Evolutionary conservation across 23 tunicate genomes (phyloP), one percentile per base, ranked within the genome.

Genomic region (Botrylloides violaceus): DNA sequence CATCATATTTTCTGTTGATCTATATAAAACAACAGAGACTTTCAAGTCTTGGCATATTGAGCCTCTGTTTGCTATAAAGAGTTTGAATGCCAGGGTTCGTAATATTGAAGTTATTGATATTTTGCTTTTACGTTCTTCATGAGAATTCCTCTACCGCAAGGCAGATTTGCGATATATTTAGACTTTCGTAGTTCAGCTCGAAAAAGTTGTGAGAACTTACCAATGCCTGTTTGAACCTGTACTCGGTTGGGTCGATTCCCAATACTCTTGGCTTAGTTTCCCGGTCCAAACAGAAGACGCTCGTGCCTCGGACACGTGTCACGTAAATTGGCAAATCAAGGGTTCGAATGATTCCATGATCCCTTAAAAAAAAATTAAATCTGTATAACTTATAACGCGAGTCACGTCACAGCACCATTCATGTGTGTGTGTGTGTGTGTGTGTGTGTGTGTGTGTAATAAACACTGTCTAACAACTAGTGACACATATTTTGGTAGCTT

Each of bases 341-440:
- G 58, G 98, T 93, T 19, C 98, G 88, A 33, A 93, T 93, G 80
- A 93, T 93, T 33, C 98, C 98, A 59, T 93, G 95, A 72, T 93
- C 98, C 30, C 98, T 90, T 43, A n/a, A 49, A 34, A 53, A 65
- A 77, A 72, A 56, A n/a, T n/a, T n/a, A n/a, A n/a, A n/a, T n/a
- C n/a, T n/a, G n/a, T n/a, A n/a, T n/a, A n/a, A n/a, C n/a, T n/a
- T n/a, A n/a, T n/a, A 48, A 48, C 56, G 18, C 56, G 19, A 48
- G 19, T 15, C 19, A 18, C 18, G 56, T 15, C 56, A 15, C 56
- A 19, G 18, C 19, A 18, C 18, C 18, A 48, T 19, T 15, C 19
- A 48, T 19, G 56, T 48, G 18, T 15, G 56, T 15, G 19, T 15
- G 18, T 48, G 19, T 48, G 19, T 15, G 18, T 48, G 19, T 48